Percentiles rank a stretch among this genome's conserved stretches.
Evolutionary conservation across 2,797 vertebrate genomes (phyloP).

Genomic region (Myiotriccus ornatus): DNA sequence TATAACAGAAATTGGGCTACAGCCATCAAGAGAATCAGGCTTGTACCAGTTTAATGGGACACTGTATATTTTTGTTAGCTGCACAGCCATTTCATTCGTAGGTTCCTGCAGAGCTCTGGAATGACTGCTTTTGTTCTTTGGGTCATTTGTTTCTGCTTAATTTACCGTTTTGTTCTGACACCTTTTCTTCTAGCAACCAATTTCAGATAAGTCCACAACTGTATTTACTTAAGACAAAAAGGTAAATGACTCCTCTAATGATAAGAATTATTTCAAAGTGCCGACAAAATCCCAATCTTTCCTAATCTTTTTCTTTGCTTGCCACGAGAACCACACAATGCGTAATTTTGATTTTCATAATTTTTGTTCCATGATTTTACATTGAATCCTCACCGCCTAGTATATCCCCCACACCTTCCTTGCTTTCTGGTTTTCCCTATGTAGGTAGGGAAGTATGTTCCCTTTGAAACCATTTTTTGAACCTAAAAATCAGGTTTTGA

Average conservation of each 20-base stretch:
- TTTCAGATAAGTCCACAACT: not conserved
- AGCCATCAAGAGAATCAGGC: not conserved
- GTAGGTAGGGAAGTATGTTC: not conserved
- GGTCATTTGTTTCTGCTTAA: conserved; percentile 32
- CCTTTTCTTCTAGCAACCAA: conserved; percentile 8
- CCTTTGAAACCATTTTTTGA: not conserved
- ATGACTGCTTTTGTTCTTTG: conserved; percentile 13
- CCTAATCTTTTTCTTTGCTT: not conserved
- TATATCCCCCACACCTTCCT: not conserved
- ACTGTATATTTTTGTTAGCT: conserved; percentile 26
- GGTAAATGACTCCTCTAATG: not conserved
- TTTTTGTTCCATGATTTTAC: not conserved
- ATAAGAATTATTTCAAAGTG: not conserved
- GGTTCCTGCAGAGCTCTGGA: not conserved
- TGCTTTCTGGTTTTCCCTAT: not conserved
- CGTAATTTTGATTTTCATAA: not conserved
- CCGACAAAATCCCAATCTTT: not conserved
- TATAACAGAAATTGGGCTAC: not conserved
- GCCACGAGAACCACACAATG: not conserved
- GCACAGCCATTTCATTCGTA: conserved; percentile 18
- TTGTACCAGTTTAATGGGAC: not conserved
- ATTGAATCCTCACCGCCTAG: not conserved
- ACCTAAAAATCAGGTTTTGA: not conserved
- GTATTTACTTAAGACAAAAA: not conserved
- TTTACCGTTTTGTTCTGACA: conserved; percentile 34